A percentile compares a stretch with the other conserved stretches of the same genome.
These are phyloP conservation scores for Hylia prasina DNA, from an alignment of 2,113 vertebrate genomes.

Conservation along the genomic window DNA sequence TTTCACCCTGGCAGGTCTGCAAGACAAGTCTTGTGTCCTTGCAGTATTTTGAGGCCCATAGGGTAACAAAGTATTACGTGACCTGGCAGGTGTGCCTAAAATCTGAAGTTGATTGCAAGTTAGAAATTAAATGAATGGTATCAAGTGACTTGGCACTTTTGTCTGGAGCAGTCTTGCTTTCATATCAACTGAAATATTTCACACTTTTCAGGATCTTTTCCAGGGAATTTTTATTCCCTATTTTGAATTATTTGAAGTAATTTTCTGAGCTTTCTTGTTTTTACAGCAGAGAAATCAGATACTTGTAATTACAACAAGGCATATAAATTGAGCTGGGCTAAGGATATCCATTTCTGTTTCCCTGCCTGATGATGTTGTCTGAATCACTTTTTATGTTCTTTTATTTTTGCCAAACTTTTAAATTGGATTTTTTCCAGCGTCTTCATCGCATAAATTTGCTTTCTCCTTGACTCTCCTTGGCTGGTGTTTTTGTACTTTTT, in stretches of 20 bases:
- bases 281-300: background rate
- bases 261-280: background rate
- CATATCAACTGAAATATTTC: background rate
- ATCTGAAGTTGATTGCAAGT: background rate
- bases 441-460: background rate
- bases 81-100: background rate
- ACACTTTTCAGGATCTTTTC: background rate
- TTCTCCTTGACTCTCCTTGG: background rate
- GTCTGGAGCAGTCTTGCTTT: background rate
- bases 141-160: background rate
- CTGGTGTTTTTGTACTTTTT: background rate
- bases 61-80: accelerated
- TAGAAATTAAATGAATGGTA: background rate
- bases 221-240: background rate
- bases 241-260: background rate
- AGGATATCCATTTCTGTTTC: background rate
- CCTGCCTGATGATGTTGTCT: background rate
- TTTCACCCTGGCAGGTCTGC: accelerated
- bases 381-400: background rate
- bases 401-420: background rate
- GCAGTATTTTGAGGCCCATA: background rate
- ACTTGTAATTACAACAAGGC: background rate
- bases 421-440: background rate
- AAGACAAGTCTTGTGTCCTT: background rate
- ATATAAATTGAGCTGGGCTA: background rate